Evolutionary conservation across 2,888 invertebrate species (phyloP), one percentile per base, ranked within the genome.

Genomic region (Noctua comes): DNA sequence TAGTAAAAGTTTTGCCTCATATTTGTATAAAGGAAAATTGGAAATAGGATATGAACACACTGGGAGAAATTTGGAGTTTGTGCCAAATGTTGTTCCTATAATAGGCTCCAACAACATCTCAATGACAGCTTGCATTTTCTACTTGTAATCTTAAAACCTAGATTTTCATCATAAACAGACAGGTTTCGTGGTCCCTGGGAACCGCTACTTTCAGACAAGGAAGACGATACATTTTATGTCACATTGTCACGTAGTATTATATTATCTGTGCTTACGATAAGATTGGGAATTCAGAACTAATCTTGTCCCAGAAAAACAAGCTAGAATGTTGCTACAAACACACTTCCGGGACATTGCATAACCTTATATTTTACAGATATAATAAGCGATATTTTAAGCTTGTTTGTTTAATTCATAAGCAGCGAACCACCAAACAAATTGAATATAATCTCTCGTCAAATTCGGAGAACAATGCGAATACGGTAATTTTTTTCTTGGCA

Each of bases 341-440:
- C 16, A 40, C 68, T 31, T 82, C 54, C 62, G 46, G 24, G 10
- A 57, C 24, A 40, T 80, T 80, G 16, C 82, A 64, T 75, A 76
- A 80, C 82, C n/a, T 75, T 57, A 64, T 31, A 62, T 81, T 81
- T 31, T 16, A 62, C 51, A 68, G 21, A 68, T 54, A 68, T 74
- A 80, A 81, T 81, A 81, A 54, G 82, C 16, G 54, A 64, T 82
- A 76, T 76, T 36, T 66, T 82, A 70, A 77, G n/a, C 69, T 70
- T 70, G 82, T 80, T 80, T 80, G 77, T 70, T 80, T 76, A 82
- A 82, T 82, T 70, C 36, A 82, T 82, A 80, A 64, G 69, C 36
- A 76, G 57, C 66, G 57, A 65, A 69, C 82, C 82, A 48, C 36
- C 54, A 31, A 40, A 68, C 40, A 27, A 74, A 74, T 74, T 68